Base-by-base conservation (phyloP, 2,888 invertebrate genomes). In the Amphipoea lucens region DNA sequence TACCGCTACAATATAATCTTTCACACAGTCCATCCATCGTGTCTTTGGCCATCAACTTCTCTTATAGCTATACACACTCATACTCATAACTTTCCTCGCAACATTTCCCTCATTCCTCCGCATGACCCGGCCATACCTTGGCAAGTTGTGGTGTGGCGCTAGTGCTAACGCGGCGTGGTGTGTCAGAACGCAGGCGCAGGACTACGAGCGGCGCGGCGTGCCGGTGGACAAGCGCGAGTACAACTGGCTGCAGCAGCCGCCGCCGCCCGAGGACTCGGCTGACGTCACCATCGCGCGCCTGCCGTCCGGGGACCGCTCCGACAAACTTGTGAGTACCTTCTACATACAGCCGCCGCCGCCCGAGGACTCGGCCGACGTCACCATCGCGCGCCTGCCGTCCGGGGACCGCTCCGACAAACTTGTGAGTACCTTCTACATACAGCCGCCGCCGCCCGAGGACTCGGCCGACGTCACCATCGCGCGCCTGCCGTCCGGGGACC, bases 221-320 rank as follows among this genome's bases (percentile, higher is more conserved):
- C 99, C 99, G 14, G 97, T 98, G 72, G 99, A 99, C 90, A 98
- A 99, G 97, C 97, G 99, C 88, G 98, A 98, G 95, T 99, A 99
- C 96, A 99, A 99, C 97, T 99, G 99, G 99, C 98, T 99, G 93
- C 98, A 98, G 90, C 98, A 99, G 94, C 99, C 99, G 79, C 99
- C 99, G 85, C 99, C 99, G 79, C 99, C 99, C 0, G 99, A 99
- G 96, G 98, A 98, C 95, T 98, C 98, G 93, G 98, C 98, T 3
- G 98, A 98, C 94, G 98, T 98, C 87, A 97, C 98, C 89, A 98
- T 98, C 91, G 98, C 98, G 54, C 96, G 98, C 84, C 97, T 98
- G 92, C 99, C 98, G 75, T 98, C 98, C 90, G 99, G 98, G 68
- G 98, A 98, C 97, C 97, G 98, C 88, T 98, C 98, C 89, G 98